Evolutionary conservation across 1,140 invertebrate genomes (phyloP).

Genomic region (Idris sp.): DNA sequence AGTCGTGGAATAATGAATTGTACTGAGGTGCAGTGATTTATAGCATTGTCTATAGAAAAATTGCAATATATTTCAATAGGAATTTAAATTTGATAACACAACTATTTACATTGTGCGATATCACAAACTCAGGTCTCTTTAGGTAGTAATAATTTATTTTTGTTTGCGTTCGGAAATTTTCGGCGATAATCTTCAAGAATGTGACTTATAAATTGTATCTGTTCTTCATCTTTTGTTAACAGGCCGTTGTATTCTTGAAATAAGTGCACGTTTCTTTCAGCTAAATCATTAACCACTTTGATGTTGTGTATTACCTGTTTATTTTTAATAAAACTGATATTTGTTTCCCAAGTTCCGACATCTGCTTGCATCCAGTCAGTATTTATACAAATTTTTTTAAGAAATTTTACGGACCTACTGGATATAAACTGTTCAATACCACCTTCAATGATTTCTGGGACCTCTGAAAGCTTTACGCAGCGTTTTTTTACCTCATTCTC

Average conservation of each 20-base stretch:
- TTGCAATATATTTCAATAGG: too few relatives aligned
- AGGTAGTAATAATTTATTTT: too few relatives aligned
- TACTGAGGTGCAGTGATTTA: too few relatives aligned
- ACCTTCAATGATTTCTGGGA: conserved; percentile 1
- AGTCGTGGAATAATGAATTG: too few relatives aligned
- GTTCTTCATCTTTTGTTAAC: conserved; percentile 7
- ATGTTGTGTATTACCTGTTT: background rate
- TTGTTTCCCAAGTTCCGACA: conserved; percentile 2
- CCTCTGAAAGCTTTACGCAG: background rate
- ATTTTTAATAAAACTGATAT: background rate
- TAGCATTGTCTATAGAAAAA: too few relatives aligned
- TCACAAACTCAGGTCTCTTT: too few relatives aligned
- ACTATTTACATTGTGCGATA: too few relatives aligned
- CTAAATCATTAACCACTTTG: conserved; percentile 4
- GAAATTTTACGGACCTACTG: background rate
- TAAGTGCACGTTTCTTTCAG: conserved; percentile 3
- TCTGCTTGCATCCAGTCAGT: conserved; percentile 1
- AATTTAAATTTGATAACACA: too few relatives aligned
- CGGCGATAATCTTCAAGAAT: conserved; percentile 10
- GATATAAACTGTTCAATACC: conserved; percentile 5
- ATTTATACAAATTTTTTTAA: background rate
- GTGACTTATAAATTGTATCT: conserved; percentile 1
- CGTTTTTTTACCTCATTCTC: background rate
- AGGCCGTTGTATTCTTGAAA: conserved; percentile 5
- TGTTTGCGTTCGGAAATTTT: conserved; percentile 1